Conservation (phyloP, 1,140 invertebrate genomes). For the Nilaparvata lugens region DNA sequence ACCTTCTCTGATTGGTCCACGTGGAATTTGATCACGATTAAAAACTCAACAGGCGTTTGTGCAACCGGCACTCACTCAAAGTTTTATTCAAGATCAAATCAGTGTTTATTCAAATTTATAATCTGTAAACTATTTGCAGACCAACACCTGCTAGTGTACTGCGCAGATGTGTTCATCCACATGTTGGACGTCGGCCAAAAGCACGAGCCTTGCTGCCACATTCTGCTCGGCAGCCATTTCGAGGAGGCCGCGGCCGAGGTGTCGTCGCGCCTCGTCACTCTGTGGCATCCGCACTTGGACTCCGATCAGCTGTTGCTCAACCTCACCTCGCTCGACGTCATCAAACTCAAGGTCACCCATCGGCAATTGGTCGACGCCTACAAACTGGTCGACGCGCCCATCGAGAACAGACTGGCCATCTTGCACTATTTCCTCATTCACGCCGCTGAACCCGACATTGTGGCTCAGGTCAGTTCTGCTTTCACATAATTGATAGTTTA, state of each 20-base stretch:
- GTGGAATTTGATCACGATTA: no score
- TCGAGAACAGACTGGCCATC: constrained; percentile 52
- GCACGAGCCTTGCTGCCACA: constrained; percentile 72
- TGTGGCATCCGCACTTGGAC: constrained; percentile 30
- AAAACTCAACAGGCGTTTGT: no score
- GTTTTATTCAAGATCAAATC: no score
- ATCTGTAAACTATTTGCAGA: constrained; percentile 36
- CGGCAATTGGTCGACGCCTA: constrained; percentile 56
- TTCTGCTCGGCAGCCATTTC: constrained; percentile 36
- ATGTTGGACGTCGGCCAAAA: constrained; percentile 65
- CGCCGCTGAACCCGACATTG: constrained; percentile 55
- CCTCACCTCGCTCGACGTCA: constrained; percentile 57
- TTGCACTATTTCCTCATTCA: constrained; percentile 72
- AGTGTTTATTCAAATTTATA: no score
- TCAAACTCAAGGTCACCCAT: constrained; percentile 49
- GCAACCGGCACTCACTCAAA: no score
- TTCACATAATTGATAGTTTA: not conserved
- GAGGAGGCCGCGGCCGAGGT: not conserved
- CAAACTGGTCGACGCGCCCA: constrained; percentile 30
- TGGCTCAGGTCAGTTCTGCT: constrained; percentile 46
- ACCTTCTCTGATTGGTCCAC: no score
- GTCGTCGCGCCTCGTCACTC: no score
- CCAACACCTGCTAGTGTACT: constrained; percentile 65
- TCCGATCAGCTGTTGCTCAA: constrained; percentile 43
- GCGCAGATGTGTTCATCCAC: constrained; percentile 67